phyloP scores from a whole-genome alignment of 2,797 vertebrate genomes.

The Peromyscus melanophrys region DNA sequence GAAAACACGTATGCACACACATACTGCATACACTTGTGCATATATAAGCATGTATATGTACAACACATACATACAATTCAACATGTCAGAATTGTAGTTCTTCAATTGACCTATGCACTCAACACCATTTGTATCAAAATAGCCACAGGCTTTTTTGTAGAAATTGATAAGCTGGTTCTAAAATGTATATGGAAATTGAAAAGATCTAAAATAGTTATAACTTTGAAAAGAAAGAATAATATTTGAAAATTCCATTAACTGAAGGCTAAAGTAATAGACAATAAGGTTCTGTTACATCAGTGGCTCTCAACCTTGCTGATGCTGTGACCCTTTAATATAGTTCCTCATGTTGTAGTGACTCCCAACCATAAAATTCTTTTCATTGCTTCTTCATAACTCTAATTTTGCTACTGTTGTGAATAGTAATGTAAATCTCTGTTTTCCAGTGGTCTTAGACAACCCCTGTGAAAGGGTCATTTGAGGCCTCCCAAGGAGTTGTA shows the following conservation, averaged over 20 bases:
- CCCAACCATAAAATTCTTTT: not conserved
- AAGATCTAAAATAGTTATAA: not conserved
- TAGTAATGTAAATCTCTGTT: not conserved
- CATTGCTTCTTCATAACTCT: not conserved
- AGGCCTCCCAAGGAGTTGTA: not conserved
- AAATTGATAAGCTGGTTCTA: not conserved
- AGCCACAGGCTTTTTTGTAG: not conserved
- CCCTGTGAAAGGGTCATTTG: not conserved
- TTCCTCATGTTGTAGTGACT: not conserved
- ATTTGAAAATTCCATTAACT: not conserved
- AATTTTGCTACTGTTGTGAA: not conserved
- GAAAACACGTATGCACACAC: not conserved
- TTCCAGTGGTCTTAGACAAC: not conserved
- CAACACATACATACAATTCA: not conserved
- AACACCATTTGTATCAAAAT: conserved; percentile 1
- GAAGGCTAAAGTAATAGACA: not conserved
- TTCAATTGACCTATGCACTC: not conserved
- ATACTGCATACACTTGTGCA: not conserved
- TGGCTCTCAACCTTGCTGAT: not conserved
- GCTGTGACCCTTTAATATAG: not conserved
- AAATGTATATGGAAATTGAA: not conserved
- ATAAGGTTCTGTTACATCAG: not conserved
- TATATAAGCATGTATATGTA: not conserved
- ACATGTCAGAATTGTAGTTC: not conserved
- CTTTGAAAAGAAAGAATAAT: conserved; percentile 32